Evolutionary conservation across 1,140 invertebrate species (phyloP).

Genomic region (Pseudomyrmex cubaensis): DNA sequence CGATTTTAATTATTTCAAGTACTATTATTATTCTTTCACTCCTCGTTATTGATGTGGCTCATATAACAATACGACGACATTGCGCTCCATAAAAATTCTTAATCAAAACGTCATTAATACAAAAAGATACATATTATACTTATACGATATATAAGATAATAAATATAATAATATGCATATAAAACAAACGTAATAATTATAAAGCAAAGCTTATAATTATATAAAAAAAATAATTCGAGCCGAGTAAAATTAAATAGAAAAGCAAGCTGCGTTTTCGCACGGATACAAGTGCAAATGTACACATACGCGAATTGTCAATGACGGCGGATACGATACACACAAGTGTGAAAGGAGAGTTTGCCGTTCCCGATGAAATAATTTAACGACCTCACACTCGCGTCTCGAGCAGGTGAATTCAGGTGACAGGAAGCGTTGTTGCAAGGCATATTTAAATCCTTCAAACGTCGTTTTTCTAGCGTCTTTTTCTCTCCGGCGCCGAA

Average conservation of each 20-base stretch:
- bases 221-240: no score
- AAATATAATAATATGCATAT: neutral
- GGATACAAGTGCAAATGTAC: neutral
- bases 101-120: slow-evolving; percentile 1
- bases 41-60: slow-evolving; percentile 34
- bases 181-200: no score
- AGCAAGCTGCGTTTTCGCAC: neutral
- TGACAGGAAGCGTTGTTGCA: slow-evolving; percentile 12
- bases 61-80: slow-evolving; percentile 5
- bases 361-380: slow-evolving; percentile 62
- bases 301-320: slow-evolving; percentile 3
- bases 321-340: neutral
- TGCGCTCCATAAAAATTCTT: neutral
- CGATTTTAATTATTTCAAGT: neutral
- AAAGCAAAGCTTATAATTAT: neutral
- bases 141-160: neutral
- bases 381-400: slow-evolving; percentile 23
- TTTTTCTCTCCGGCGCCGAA: neutral
- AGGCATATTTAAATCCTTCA: neutral
- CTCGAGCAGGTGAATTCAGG: slow-evolving; percentile 29
- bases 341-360: slow-evolving; percentile 6
- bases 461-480: neutral
- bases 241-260: neutral
- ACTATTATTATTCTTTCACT: neutral
- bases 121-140: neutral